These are phyloP conservation scores for Alouatta palliata DNA, from an alignment of 2,113 vertebrate species.

Conservation along the genomic window DNA sequence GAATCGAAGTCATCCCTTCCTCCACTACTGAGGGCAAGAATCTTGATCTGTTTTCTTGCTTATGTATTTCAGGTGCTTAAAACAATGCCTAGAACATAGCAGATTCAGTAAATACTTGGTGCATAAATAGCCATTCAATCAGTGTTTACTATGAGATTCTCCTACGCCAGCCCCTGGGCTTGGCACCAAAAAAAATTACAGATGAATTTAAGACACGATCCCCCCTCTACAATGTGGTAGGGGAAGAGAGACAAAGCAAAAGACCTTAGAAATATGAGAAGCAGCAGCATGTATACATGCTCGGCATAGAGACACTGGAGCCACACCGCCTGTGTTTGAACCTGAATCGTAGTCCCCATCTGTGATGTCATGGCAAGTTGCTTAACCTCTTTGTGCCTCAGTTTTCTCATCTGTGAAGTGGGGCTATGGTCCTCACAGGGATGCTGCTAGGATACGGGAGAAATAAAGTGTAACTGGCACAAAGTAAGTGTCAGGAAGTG, in stretches of 20 bases:
- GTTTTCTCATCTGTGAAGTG: neutral
- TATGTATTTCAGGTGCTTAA: constrained; percentile 9
- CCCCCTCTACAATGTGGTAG: neutral
- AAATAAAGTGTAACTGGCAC: neutral
- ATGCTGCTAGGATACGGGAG: neutral
- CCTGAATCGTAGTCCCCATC: neutral
- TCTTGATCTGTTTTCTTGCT: neutral
- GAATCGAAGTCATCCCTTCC: neutral
- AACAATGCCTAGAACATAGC: neutral
- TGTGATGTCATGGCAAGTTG: neutral
- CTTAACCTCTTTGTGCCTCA: neutral
- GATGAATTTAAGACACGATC: neutral
- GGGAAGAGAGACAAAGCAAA: neutral
- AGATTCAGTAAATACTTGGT: neutral
- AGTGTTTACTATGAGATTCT: neutral
- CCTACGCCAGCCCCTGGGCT: neutral
- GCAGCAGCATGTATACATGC: neutral
- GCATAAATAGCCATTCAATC: neutral
- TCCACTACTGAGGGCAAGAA: neutral
- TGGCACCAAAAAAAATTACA: neutral
- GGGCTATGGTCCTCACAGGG: neutral
- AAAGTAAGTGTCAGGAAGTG: neutral
- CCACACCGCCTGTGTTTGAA: neutral
- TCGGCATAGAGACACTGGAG: neutral
- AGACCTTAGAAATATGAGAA: neutral